Evolutionary conservation across 2,888 invertebrate species (phyloP).

Genomic region (Drosophila buzzatii): DNA sequence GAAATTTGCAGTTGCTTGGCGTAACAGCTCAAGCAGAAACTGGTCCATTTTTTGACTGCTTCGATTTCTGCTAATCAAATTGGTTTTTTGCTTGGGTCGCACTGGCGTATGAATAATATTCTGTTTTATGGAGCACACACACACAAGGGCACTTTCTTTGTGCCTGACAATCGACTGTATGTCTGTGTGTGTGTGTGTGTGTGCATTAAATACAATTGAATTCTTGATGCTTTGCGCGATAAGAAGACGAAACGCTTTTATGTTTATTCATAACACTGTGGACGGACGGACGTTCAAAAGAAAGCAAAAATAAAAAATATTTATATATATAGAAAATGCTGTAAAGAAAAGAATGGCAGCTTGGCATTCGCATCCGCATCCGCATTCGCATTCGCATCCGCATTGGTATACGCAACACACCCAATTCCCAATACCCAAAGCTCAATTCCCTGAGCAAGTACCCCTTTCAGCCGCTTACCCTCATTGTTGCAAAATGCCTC

Average conservation of each 20-base stretch:
- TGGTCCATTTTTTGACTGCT: slow-evolving; percentile 26
- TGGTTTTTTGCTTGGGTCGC: slow-evolving; percentile 16
- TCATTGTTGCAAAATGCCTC: slow-evolving; percentile 49
- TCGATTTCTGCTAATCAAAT: slow-evolving; percentile 61
- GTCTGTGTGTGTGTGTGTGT: slow-evolving; percentile 24
- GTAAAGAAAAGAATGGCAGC: slow-evolving; percentile 14
- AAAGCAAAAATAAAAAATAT: background rate
- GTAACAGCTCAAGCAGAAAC: slow-evolving; percentile 19
- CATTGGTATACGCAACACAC: slow-evolving; percentile 34
- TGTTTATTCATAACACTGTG: slow-evolving; percentile 72
- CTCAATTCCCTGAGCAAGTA: slow-evolving; percentile 37
- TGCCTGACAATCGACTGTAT: slow-evolving; percentile 56
- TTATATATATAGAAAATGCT: background rate
- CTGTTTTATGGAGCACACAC: slow-evolving; percentile 47
- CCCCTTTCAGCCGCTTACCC: slow-evolving; percentile 39
- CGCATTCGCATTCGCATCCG: slow-evolving; percentile 29
- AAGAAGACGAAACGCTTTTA: slow-evolving; percentile 69
- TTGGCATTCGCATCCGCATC: slow-evolving; percentile 21
- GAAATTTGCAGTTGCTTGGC: background rate
- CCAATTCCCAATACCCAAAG: slow-evolving; percentile 37
- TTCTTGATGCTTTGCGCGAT: slow-evolving; percentile 70
- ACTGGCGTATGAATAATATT: slow-evolving; percentile 67
- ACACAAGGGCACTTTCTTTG: slow-evolving; percentile 55
- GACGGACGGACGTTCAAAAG: slow-evolving; percentile 30
- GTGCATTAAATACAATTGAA: slow-evolving; percentile 74